These are phyloP conservation scores for Chloropsis cyanopogon DNA, from an alignment of 2,113 vertebrate species.

Conservation along the genomic window DNA sequence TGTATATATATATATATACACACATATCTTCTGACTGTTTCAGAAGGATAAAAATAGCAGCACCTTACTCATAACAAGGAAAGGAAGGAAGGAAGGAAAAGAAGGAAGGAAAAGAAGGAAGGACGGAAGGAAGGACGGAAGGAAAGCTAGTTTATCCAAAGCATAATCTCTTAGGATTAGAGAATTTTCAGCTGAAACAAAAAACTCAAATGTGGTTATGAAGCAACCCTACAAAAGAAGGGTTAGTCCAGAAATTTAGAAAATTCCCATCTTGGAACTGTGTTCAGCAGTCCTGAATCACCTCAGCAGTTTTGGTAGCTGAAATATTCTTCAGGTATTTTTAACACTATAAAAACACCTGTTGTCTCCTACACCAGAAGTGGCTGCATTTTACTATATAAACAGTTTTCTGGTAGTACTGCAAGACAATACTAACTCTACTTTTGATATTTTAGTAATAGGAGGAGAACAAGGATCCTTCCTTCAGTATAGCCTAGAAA, in stretches of 20 bases:
- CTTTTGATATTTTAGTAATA: not conserved
- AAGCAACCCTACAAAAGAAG: slow-evolving; percentile 1
- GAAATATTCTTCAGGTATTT: not conserved
- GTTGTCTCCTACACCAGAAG: not conserved
- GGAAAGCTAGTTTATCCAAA: not conserved
- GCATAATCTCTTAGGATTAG: not conserved
- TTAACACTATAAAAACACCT: not conserved
- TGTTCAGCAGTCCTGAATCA: not conserved
- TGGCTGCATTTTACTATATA: not conserved
- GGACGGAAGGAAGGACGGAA: no score
- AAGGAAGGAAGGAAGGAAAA: not conserved
- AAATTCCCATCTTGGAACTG: not conserved
- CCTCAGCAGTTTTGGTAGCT: not conserved
- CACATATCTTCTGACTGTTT: not conserved
- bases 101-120: no score
- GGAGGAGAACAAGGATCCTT: not conserved
- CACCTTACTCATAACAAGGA: not conserved
- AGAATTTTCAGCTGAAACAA: not conserved
- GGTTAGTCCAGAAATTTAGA: not conserved
- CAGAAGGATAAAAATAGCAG: not conserved
- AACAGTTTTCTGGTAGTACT: not conserved
- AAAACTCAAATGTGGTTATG: not conserved
- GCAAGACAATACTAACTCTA: not conserved
- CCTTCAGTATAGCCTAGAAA: not conserved
- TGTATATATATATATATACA: no score